Evolutionary conservation across 2,113 vertebrate genomes (phyloP), one percentile per base, ranked within the genome.

Genomic region (Hiodon alosoides): DNA sequence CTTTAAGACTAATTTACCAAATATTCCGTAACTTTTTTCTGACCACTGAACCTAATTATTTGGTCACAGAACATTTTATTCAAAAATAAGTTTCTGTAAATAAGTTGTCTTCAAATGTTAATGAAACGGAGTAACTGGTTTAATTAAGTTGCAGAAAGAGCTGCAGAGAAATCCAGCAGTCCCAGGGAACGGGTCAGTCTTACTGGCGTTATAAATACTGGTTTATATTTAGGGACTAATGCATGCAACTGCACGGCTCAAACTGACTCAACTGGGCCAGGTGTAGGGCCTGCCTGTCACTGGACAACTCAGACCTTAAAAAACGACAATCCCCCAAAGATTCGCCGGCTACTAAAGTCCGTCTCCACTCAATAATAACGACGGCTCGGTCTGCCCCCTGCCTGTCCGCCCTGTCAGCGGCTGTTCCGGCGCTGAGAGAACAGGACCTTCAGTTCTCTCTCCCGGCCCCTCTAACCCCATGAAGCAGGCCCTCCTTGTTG

Each of bases 181-280:
- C 17, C 3, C 11, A 31, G 14, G 52, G 53, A 60, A 16, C 17
- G 31, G 74, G 74, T 67, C 68, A 67, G n/a, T 59, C 14, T 72
- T 58, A 54, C 16, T 6, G 16, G 58, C 53, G 75, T 71, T 82
- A 73, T 79, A 74, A 80, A 80, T 78, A 74, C 68, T 61, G 71
- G 7, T 48, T 67, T 70, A 74, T 76, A 78, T 82, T 80, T 76
- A 76, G 74, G 77, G 76, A 72, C 67, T 78, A 77, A 78, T 72
- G 53, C 76, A 74, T 74, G 76, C 74, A 50, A 78, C 73, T 47
- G 64, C 51, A 59, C 55, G 53, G 9, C 69, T 78, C 74, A 82
- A 78, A 75, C 57, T 82, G 78, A 80, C 78, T 76, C 78, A 82
- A 82, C 77, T 80, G 79, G 81, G 78, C 78, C 78, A 82, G 78